A percentile compares a stretch with the other conserved stretches of the same genome.
phyloP scores from a whole-genome alignment of 2,888 invertebrate species.

The Andrena chrysosceles region DNA sequence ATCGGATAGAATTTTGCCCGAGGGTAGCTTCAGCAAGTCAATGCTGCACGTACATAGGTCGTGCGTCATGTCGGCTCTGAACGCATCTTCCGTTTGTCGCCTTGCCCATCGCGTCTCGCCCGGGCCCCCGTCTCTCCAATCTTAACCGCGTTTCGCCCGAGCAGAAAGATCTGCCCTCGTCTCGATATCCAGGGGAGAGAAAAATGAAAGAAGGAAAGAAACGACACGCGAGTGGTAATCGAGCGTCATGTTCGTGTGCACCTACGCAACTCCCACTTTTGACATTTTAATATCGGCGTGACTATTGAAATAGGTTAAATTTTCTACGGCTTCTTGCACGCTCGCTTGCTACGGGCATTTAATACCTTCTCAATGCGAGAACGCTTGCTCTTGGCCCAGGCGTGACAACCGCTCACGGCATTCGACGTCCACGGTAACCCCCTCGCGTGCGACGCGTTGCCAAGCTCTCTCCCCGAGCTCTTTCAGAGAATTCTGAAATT shows the following conservation, averaged over 20 bases:
- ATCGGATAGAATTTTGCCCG: conserved; percentile 72
- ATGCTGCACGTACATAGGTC: conserved; percentile 66
- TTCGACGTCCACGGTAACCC: conserved; percentile 19
- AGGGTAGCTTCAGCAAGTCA: conserved; percentile 62
- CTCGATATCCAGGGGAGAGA: conserved; percentile 10
- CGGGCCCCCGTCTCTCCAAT: conserved; percentile 6
- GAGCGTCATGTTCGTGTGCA: conserved; percentile 54
- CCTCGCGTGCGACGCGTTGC: conserved; percentile 1
- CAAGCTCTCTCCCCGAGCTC: background rate
- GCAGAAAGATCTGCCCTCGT: background rate
- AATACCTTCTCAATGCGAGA: background rate
- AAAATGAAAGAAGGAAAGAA: background rate
- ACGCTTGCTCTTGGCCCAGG: background rate
- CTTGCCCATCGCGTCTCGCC: conserved; percentile 27
- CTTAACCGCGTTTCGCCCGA: conserved; percentile 19
- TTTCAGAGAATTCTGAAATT: conserved; percentile 27
- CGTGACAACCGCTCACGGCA: background rate
- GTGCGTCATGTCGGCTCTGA: conserved; percentile 79
- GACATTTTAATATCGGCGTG: conserved; percentile 73
- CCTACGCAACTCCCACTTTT: conserved; percentile 74
- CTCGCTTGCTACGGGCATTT: conserved; percentile 8
- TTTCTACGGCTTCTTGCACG: conserved; percentile 56
- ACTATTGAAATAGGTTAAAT: conserved; percentile 56
- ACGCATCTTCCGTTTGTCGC: conserved; percentile 75
- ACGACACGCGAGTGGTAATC: conserved; percentile 51